Conservation (phyloP, 2,888 invertebrate species). For the Eretmocerus hayati region DNA sequence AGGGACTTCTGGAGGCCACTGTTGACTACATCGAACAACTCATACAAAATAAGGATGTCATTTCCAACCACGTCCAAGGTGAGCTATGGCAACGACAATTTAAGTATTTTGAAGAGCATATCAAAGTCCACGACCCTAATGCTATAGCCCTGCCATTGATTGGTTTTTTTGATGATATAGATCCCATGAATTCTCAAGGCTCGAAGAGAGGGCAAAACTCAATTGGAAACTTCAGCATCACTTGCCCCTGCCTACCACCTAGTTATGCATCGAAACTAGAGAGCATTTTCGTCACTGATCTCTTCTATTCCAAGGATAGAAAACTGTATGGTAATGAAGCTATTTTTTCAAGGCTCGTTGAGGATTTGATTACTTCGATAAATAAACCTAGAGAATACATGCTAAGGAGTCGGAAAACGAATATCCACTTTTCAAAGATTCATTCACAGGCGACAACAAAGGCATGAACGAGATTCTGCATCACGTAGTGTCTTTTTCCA, state of each 20-base stretch:
- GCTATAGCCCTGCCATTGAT: not conserved
- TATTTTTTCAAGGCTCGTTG: not conserved
- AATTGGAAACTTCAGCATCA: not conserved
- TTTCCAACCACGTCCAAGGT: conserved; percentile 21
- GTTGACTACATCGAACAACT: not conserved
- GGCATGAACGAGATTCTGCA: not conserved
- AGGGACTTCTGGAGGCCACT: conserved; percentile 1
- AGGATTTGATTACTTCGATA: not conserved
- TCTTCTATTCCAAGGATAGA: not conserved
- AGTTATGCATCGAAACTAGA: not conserved
- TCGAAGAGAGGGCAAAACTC: not conserved
- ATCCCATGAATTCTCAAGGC: not conserved
- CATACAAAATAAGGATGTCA: conserved; percentile 6
- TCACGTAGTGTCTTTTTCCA: not conserved
- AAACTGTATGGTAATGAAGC: not conserved
- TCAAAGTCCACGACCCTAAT: conserved; percentile 6
- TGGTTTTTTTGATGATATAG: not conserved
- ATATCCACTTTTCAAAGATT: too few species aligned
- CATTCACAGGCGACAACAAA: not conserved
- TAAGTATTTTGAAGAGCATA: conserved; percentile 8
- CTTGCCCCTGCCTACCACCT: not conserved
- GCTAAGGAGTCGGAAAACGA: too few species aligned
- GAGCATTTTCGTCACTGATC: not conserved
- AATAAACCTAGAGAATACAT: too few species aligned
- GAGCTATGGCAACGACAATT: conserved; percentile 13